Base-by-base conservation (phyloP, 2,888 invertebrate species). In the Drosophila birchii region DNA sequence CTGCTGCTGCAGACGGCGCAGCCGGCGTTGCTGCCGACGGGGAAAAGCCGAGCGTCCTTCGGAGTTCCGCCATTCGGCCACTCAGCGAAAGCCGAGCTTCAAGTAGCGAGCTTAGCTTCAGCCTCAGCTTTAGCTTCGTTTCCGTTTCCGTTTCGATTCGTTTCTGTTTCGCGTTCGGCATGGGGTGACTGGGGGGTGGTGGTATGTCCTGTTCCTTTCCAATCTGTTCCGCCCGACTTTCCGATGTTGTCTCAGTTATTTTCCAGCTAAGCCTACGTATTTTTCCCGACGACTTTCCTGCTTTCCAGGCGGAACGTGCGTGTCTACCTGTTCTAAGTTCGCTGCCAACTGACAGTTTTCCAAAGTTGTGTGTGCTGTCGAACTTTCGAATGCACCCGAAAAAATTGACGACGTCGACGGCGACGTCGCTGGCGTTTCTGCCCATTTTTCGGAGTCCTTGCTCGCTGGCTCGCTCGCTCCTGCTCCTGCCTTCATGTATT, bases 241-340 rank as follows among this genome's bases (percentile, higher is more conserved):
- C n/a, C 58, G 26, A 23, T 16, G 7, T 32, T 18, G 7, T 16
- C 14, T 26, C 12, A 3, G 3, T 11, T 26, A 8, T 47, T 51
- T 51, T 51, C 20, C 51, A 51, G 51, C 34, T 20, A 29, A 20
- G 51, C 34, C 34, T 11, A 23, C 43, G 58, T 18, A 9, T 53
- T 51, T 47, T 55, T 23, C n/a, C 61, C 61, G 55, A 56, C 43
- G 20, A 54, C 51, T 64, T 47, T 47, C 53, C 53, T 53, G 54
- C 67, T 62, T 76, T 66, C 62, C 79, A 76, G 73, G 84, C 91
- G 91, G 91, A 92, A 91, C 92, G 91, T 91, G 92, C 92, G 92
- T 53, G 51, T 93, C 93, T 93, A 93, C 93, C 93, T 93, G 93
- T 92, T 91, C 93, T 91, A 93, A 92, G 93, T 93, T 93, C 93